Evolutionary conservation across 2,888 invertebrate genomes (phyloP).

Genomic region (Drosophila imparisetae): DNA sequence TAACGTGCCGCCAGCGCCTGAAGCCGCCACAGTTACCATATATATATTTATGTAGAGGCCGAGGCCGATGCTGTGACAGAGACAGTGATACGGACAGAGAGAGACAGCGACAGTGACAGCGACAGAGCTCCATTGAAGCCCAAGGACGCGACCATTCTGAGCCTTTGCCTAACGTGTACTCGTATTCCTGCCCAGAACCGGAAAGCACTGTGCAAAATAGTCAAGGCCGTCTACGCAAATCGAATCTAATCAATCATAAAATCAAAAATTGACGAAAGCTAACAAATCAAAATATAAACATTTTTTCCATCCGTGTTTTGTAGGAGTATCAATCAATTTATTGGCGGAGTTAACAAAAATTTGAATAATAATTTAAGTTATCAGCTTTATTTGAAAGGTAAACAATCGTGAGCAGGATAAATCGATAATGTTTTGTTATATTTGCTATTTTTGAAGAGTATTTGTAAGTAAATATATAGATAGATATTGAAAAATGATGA

Average conservation of each 20-base stretch:
- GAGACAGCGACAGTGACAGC: not conserved
- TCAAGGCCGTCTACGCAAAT: not conserved
- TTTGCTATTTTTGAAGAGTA: not conserved
- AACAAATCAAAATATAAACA: not conserved
- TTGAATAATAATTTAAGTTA: not conserved
- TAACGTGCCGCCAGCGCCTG: slow-evolving; percentile 59
- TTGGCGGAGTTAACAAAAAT: not conserved
- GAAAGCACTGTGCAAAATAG: slow-evolving; percentile 30
- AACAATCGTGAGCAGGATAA: not conserved
- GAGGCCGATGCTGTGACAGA: not conserved
- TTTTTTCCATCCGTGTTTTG: not conserved
- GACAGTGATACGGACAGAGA: not conserved
- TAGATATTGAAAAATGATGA: not conserved
- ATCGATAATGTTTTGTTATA: not conserved
- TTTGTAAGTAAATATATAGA: not conserved
- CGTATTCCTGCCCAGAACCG: slow-evolving; percentile 7
- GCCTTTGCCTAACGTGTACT: slow-evolving; percentile 2
- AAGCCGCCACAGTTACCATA: slow-evolving; percentile 33
- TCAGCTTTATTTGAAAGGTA: not conserved
- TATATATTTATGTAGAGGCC: slow-evolving; percentile 8
- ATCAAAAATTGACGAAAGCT: not conserved
- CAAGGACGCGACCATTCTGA: slow-evolving; percentile 33
- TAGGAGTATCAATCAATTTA: slow-evolving; percentile 13
- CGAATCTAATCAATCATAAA: slow-evolving; percentile 10
- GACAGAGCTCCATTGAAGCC: slow-evolving; percentile 5